Evolutionary conservation across 2,888 invertebrate genomes (phyloP).

Genomic region (Epinotia brunnichana): DNA sequence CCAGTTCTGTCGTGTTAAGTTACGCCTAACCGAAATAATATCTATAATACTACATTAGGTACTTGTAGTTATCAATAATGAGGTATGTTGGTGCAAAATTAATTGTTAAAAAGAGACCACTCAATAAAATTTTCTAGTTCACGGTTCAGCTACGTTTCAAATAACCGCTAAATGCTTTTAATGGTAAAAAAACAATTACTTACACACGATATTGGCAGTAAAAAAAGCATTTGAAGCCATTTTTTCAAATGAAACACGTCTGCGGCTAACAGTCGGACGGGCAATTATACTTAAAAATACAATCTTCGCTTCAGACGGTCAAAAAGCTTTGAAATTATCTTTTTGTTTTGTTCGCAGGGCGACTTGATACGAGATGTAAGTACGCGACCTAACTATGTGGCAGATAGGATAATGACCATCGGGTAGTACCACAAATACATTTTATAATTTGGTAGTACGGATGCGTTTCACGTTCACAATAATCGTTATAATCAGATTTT

Average conservation of each 20-base stretch:
- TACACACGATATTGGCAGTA: background rate
- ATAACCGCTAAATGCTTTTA: background rate
- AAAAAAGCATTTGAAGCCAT: background rate
- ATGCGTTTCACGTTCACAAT: too few species aligned
- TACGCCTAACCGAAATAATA: background rate
- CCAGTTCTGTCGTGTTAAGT: conserved; percentile 5
- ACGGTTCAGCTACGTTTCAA: background rate
- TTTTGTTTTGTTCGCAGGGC: conserved; percentile 49
- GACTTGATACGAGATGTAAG: conserved; percentile 39
- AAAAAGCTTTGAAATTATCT: conserved; percentile 47
- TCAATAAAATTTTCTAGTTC: background rate
- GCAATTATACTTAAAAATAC: conserved; percentile 24
- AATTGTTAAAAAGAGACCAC: background rate
- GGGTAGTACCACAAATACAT: too few species aligned
- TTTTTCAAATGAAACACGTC: background rate
- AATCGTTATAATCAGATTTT: too few species aligned
- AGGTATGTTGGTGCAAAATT: background rate
- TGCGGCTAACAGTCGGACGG: conserved; percentile 7
- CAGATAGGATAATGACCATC: too few species aligned
- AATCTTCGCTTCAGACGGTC: conserved; percentile 31
- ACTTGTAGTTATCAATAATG: background rate
- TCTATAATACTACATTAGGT: background rate
- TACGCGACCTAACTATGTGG: background rate
- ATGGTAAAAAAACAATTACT: background rate
- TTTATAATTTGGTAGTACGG: too few species aligned